A percentile compares a stretch with the other conserved stretches of the same genome.
phyloP scores from a whole-genome alignment of 2,113 vertebrate genomes.

The Eptatretus burgeri region DNA sequence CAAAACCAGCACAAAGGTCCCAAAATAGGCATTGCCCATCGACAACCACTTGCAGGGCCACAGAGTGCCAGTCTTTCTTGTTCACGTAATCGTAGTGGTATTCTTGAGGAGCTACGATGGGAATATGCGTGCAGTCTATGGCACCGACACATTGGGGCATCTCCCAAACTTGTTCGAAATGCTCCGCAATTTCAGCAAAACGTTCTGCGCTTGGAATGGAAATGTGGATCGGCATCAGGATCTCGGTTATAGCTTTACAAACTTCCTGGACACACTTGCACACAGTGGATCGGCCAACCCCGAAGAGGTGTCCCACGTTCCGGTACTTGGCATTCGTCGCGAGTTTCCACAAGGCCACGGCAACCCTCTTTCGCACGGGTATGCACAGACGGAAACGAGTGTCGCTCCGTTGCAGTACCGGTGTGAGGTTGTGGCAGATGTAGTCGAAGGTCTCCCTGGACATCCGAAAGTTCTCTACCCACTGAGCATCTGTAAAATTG shows the following conservation, averaged over 20 bases:
- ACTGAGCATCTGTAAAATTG: slow-evolving; percentile 10
- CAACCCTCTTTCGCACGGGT: slow-evolving; percentile 9
- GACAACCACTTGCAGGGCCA: slow-evolving; percentile 18
- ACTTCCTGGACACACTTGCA: slow-evolving; percentile 10
- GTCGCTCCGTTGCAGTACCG: slow-evolving; percentile 9
- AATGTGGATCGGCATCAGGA: too few relatives aligned
- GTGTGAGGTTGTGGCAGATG: slow-evolving; percentile 8
- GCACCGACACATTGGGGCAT: slow-evolving; percentile 25
- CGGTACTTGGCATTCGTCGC: slow-evolving; percentile 9
- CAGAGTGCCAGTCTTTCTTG: slow-evolving; percentile 26
- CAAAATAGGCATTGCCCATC: slow-evolving; percentile 22
- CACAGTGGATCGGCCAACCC: slow-evolving; percentile 10
- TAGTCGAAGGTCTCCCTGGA: slow-evolving; percentile 10
- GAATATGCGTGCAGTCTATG: slow-evolving; percentile 23
- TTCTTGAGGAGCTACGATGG: slow-evolving; percentile 24
- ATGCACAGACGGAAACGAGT: slow-evolving; percentile 9
- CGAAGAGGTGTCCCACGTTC: slow-evolving; percentile 10
- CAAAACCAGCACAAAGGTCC: slow-evolving; percentile 29
- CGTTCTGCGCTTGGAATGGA: not conserved
- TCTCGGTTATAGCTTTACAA: slow-evolving; percentile 7
- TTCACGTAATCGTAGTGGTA: slow-evolving; percentile 24
- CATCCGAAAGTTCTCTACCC: slow-evolving; percentile 11
- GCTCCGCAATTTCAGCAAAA: not conserved
- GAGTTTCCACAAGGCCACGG: slow-evolving; percentile 11
- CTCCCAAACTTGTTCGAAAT: not conserved